Evolutionary conservation across 2,888 invertebrate genomes (phyloP).

Genomic region (Nymphalis polychloros): DNA sequence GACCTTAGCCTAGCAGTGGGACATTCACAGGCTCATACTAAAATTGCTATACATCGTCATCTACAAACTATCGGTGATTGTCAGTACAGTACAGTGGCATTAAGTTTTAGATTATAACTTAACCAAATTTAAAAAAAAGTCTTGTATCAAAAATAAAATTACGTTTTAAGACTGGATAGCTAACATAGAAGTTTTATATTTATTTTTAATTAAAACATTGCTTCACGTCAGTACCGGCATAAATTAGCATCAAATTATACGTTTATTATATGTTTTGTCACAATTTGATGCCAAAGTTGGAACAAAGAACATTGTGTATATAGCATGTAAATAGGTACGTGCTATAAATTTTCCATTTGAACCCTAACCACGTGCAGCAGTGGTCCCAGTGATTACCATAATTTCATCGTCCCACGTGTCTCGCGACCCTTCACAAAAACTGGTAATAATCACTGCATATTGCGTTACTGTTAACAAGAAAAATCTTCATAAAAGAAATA

Average conservation of each 20-base stretch:
- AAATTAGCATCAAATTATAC: neutral
- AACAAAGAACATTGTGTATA: conserved; percentile 10
- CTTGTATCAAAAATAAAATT: too few relatives aligned
- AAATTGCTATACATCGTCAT: too few relatives aligned
- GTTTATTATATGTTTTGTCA: neutral
- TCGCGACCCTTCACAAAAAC: conserved; percentile 73
- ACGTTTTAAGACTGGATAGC: too few relatives aligned
- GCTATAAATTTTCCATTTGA: conserved; percentile 40
- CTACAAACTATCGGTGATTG: too few relatives aligned
- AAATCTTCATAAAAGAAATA: conserved; percentile 39
- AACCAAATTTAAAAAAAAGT: too few relatives aligned
- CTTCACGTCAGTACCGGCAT: neutral
- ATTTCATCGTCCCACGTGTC: conserved; percentile 80
- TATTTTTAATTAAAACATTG: neutral
- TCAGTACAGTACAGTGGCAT: too few relatives aligned
- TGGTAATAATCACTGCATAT: conserved; percentile 75
- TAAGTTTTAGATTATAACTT: too few relatives aligned
- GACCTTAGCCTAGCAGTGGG: too few relatives aligned
- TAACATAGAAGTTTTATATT: too few relatives aligned
- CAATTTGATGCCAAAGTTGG: conserved; percentile 3
- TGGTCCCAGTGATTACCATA: conserved; percentile 78
- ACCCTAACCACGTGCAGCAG: conserved; percentile 65
- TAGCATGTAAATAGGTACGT: neutral
- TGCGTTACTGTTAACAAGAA: conserved; percentile 52
- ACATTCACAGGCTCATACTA: too few relatives aligned